phyloP scores from a whole-genome alignment of 1,140 invertebrate species.

The Phthorimaea operculella region DNA sequence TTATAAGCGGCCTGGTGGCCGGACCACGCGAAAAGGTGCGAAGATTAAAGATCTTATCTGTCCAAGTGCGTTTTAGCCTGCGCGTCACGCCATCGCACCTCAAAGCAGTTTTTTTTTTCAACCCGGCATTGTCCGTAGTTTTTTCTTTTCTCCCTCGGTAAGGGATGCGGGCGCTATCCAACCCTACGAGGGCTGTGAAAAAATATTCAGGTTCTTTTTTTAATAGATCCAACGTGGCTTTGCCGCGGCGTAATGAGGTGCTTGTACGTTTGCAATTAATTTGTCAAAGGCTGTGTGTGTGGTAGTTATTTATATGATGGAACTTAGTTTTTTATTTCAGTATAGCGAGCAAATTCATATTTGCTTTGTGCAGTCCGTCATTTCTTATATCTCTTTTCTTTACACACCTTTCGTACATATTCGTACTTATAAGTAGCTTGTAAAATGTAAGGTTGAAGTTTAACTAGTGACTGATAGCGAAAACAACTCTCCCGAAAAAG shows the following conservation, averaged over 20 bases:
- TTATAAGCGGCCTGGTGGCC: slow-evolving; percentile 48
- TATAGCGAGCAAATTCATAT: too few relatives aligned
- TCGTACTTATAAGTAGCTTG: too few relatives aligned
- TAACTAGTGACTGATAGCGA: too few relatives aligned
- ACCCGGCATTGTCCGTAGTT: slow-evolving; percentile 28
- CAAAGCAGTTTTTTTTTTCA: slow-evolving; percentile 33
- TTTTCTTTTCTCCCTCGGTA: slow-evolving; percentile 17
- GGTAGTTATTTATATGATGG: background rate
- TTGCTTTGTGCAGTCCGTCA: too few relatives aligned
- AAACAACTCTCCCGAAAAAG: too few relatives aligned
- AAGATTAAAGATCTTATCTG: slow-evolving; percentile 65
- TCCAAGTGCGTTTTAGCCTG: slow-evolving; percentile 43
- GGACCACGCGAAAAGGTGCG: slow-evolving; percentile 56
- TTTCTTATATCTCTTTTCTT: background rate
- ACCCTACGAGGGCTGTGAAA: background rate
- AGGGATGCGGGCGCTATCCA: slow-evolving; percentile 9
- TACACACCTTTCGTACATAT: too few relatives aligned
- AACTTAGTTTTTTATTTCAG: background rate
- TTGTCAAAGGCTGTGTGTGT: background rate
- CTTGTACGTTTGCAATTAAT: slow-evolving; percentile 1
- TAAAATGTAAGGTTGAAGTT: too few relatives aligned
- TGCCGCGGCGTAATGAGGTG: background rate
- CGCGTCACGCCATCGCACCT: slow-evolving; percentile 34
- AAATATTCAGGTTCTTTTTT: background rate
- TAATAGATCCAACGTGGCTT: background rate